Evolutionary conservation across 1,140 invertebrate species (phyloP).

Genomic region (Chironomus tepperi): DNA sequence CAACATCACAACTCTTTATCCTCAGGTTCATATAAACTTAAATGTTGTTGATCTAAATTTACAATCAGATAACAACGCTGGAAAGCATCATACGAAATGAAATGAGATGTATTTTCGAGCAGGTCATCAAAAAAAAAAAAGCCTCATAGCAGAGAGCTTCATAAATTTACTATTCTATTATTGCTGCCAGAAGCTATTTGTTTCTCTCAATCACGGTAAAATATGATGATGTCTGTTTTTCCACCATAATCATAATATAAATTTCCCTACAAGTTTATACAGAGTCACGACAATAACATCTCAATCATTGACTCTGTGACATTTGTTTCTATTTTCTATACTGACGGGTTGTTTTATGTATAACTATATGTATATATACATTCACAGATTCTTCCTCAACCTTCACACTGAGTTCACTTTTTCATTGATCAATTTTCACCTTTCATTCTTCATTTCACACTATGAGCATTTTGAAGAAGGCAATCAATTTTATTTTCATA

Average conservation of each 20-base stretch:
- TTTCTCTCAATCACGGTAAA: background rate
- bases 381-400: background rate
- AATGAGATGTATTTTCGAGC: no score
- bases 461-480: background rate
- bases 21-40: no score
- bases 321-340: slow-evolving; percentile 9
- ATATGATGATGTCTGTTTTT: background rate
- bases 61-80: no score
- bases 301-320: slow-evolving; percentile 3
- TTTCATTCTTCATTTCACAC: background rate
- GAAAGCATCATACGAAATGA: no score
- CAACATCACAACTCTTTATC: no score
- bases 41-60: no score
- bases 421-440: background rate
- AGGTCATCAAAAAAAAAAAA: no score
- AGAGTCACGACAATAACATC: slow-evolving; percentile 12
- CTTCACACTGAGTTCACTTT: background rate
- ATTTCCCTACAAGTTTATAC: background rate
- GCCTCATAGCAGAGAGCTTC: no score
- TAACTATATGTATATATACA: background rate
- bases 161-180: no score
- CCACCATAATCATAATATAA: background rate
- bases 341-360: background rate
- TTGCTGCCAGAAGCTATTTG: no score
- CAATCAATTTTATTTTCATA: slow-evolving; percentile 15